Conservation (phyloP, 2,888 invertebrate species). For the Sphaerophoria taeniata region DNA sequence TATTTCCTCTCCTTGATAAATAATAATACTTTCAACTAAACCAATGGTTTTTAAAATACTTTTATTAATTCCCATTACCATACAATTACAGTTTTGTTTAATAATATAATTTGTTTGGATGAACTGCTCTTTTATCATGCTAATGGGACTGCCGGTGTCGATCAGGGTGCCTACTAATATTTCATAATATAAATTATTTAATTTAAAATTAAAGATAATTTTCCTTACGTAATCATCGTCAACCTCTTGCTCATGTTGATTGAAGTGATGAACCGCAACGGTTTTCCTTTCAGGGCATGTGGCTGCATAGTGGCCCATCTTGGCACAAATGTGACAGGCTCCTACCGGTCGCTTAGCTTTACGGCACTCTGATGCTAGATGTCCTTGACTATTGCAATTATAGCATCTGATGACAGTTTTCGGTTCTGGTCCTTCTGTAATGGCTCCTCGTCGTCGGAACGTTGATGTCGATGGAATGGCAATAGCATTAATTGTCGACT, state of each 20-base stretch:
- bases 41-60: conserved; percentile 17
- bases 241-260: neutral
- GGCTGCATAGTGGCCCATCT: conserved; percentile 30
- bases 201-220: conserved; percentile 28
- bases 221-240: conserved; percentile 37
- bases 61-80: conserved; percentile 54
- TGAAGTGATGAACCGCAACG: neutral
- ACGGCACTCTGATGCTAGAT: neutral
- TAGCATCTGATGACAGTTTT: neutral
- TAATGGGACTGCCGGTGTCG: conserved; percentile 36
- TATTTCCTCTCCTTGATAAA: neutral
- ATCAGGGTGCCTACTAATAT: conserved; percentile 35
- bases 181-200: conserved; percentile 21
- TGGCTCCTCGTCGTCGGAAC: neutral
- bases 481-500: neutral
- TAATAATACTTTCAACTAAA: neutral
- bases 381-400: neutral
- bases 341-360: conserved; percentile 5
- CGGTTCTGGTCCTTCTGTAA: neutral
- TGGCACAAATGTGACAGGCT: conserved; percentile 34
- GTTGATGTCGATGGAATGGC: neutral
- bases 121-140: neutral
- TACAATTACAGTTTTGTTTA: conserved; percentile 15
- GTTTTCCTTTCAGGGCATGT: conserved; percentile 22
- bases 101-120: no score